Conservation (phyloP, 2,888 invertebrate species). For the Scaptomyza cyrtandrae region DNA sequence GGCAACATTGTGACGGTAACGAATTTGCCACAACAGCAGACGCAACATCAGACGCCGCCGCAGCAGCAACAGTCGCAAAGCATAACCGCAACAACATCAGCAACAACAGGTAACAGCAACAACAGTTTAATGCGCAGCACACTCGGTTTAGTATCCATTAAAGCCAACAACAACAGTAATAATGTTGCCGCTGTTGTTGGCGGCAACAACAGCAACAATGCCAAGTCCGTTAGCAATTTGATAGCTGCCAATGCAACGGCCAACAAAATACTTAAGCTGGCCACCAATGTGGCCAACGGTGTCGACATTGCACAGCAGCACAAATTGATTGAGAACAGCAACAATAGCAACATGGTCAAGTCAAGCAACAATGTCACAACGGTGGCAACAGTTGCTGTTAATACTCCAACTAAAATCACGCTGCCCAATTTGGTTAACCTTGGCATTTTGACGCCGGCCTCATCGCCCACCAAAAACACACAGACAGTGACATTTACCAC, state of each 20-base stretch:
- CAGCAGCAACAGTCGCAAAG: conserved; percentile 56
- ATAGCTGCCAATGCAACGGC: conserved; percentile 83
- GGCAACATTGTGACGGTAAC: conserved; percentile 71
- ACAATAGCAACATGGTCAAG: conserved; percentile 45
- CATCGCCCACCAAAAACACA: conserved; percentile 85
- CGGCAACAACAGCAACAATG: conserved; percentile 40
- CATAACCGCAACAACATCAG: conserved; percentile 58
- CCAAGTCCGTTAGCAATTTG: conserved; percentile 81
- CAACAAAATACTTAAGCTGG: conserved; percentile 84
- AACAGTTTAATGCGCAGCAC: conserved; percentile 84
- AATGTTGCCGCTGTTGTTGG: conserved; percentile 36
- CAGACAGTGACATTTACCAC: conserved; percentile 81
- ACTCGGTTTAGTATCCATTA: conserved; percentile 84
- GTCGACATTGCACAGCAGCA: conserved; percentile 73
- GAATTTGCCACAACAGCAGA: conserved; percentile 65
- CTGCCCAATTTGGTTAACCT: conserved; percentile 84
- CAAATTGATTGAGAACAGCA: conserved; percentile 51
- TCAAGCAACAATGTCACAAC: conserved; percentile 37
- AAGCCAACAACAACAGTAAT: conserved; percentile 70
- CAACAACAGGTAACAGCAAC: conserved; percentile 83
- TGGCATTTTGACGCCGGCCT: conserved; percentile 86
- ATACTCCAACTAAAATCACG: conserved; percentile 81
- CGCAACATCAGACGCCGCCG: conserved; percentile 52
- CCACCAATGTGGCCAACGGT: conserved; percentile 82
- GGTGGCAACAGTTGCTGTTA: conserved; percentile 35